Evolutionary conservation across 1,140 invertebrate species (phyloP).

Genomic region (Ptiloglossa arizonensis): DNA sequence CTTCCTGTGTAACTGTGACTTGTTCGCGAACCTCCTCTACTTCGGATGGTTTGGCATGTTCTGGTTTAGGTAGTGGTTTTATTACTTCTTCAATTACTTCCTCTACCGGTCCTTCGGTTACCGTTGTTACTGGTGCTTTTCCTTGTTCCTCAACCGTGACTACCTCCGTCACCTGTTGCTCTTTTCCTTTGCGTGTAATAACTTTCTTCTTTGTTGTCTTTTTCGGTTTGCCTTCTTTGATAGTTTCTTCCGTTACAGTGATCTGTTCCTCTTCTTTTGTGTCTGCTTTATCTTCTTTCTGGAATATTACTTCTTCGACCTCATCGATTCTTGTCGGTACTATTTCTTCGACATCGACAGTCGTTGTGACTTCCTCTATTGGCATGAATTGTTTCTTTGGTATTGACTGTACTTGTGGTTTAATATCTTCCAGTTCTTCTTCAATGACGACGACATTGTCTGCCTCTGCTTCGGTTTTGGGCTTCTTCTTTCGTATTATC

Average conservation of each 20-base stretch:
- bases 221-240: constrained; percentile 75
- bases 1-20: constrained; percentile 55
- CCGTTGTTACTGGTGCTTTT: constrained; percentile 37
- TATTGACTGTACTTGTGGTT: constrained; percentile 69
- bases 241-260: constrained; percentile 74
- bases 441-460: constrained; percentile 76
- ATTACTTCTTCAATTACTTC: constrained; percentile 43
- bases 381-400: constrained; percentile 78
- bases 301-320: constrained; percentile 30
- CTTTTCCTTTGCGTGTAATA: constrained; percentile 66
- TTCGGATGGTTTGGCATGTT: constrained; percentile 51
- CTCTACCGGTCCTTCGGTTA: constrained; percentile 69
- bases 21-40: constrained; percentile 45
- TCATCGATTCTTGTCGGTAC: constrained; percentile 58
- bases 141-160: constrained; percentile 73
- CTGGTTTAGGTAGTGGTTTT: not conserved
- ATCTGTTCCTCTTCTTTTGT: constrained; percentile 72
- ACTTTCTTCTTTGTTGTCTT: constrained; percentile 68
- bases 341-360: constrained; percentile 61
- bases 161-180: constrained; percentile 73
- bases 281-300: constrained; percentile 72
- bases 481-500: constrained; percentile 72
- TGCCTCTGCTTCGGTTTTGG: constrained; percentile 48
- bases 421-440: constrained; percentile 77
- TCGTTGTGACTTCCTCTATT: constrained; percentile 75